Conservation (phyloP, 2,797 vertebrate species). For the Helarctos malayanus region DNA sequence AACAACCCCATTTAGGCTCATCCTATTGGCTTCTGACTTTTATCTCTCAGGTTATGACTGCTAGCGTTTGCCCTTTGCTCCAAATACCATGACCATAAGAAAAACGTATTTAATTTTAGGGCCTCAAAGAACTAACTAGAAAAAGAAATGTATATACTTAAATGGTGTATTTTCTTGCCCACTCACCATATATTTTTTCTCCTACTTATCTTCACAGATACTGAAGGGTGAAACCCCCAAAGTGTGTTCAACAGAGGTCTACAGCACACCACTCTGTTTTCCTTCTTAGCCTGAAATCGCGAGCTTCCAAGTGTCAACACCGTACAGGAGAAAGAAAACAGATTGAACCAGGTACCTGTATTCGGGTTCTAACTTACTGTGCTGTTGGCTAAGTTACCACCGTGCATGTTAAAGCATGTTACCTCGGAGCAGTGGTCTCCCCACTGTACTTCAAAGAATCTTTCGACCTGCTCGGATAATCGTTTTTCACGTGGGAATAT, state of each 20-base stretch:
- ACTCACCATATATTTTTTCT: not conserved
- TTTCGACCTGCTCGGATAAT: not conserved
- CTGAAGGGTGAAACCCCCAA: not conserved
- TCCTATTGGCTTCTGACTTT: not conserved
- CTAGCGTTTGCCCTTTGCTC: not conserved
- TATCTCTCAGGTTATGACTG: not conserved
- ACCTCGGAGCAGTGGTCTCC: not conserved
- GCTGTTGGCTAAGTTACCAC: not conserved
- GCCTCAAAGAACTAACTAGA: not conserved
- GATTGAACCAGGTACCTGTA: not conserved
- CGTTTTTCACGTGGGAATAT: not conserved
- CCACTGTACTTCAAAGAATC: not conserved
- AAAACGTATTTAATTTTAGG: not conserved
- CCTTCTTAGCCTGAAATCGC: not conserved
- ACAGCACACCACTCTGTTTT: not conserved
- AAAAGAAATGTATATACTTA: not conserved
- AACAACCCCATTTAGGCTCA: not conserved
- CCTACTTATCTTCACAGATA: not conserved
- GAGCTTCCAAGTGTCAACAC: not conserved
- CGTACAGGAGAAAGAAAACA: not conserved
- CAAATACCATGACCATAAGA: not conserved
- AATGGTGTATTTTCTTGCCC: not conserved
- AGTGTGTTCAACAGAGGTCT: not conserved
- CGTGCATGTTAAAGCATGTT: not conserved
- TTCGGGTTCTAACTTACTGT: not conserved